These are phyloP conservation scores for Thymallus thymallus DNA, from an alignment of 2,113 vertebrate species.

Conservation along the genomic window DNA sequence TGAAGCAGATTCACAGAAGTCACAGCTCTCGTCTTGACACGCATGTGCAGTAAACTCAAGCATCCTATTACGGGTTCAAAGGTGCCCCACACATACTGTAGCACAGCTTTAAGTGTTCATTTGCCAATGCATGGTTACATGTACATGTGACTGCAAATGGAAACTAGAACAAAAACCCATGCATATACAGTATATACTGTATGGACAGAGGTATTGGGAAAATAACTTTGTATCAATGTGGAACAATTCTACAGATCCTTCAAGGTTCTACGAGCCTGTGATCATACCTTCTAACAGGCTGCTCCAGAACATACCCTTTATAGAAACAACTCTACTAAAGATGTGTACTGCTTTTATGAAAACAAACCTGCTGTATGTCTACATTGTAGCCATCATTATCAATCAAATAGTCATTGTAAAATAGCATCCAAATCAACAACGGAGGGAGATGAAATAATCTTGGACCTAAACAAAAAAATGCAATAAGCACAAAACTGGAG, in stretches of 20 bases:
- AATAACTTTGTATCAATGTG: neutral
- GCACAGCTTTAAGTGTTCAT: neutral
- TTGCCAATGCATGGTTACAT: neutral
- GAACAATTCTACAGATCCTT: neutral
- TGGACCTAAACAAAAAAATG: neutral
- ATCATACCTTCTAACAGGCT: neutral
- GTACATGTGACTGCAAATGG: neutral
- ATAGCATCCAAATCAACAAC: constrained; percentile 14
- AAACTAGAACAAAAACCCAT: neutral
- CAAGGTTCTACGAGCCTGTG: neutral
- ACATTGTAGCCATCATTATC: neutral
- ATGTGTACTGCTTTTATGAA: neutral
- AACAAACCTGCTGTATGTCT: neutral
- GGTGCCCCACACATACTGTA: neutral
- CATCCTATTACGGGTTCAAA: constrained; percentile 9
- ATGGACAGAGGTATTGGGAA: neutral
- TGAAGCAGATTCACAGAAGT: constrained; percentile 12
- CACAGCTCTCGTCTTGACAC: neutral
- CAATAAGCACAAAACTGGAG: neutral
- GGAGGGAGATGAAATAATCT: neutral
- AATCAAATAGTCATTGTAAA: neutral
- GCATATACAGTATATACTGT: neutral
- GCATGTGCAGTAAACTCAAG: neutral
- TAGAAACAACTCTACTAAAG: neutral
- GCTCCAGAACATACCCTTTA: neutral